Evolutionary conservation across 2,797 vertebrate genomes (phyloP).

Genomic region (Hybognathus amarus): DNA sequence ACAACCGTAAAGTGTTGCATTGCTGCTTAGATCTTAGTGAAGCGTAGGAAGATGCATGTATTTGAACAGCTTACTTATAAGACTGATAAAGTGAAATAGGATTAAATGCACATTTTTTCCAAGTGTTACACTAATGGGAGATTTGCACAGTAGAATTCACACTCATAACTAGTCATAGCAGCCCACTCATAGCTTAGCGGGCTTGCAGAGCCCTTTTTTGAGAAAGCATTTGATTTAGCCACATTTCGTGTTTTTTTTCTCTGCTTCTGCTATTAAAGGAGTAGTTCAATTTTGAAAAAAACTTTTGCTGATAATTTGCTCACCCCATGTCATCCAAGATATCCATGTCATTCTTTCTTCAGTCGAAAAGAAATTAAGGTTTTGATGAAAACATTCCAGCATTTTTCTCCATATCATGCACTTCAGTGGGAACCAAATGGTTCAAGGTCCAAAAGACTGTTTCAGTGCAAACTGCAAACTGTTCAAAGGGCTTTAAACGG

Average conservation of each 20-base stretch:
- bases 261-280: background rate
- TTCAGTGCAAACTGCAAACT: too few species aligned
- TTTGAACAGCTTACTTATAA: slow-evolving; percentile 5
- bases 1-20: background rate
- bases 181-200: background rate
- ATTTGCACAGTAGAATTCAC: slow-evolving; percentile 33
- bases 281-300: too few species aligned
- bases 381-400: too few species aligned
- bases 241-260: background rate
- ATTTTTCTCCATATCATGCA: too few species aligned
- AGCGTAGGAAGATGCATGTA: slow-evolving; percentile 15
- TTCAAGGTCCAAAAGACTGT: too few species aligned
- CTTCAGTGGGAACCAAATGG: too few species aligned
- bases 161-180: slow-evolving; percentile 48
- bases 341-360: too few species aligned
- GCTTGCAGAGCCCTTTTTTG: slow-evolving; percentile 9
- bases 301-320: too few species aligned
- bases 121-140: slow-evolving; percentile 48
- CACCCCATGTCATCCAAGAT: too few species aligned
- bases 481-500: too few species aligned
- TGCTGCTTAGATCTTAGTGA: slow-evolving; percentile 8
- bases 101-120: slow-evolving; percentile 34
- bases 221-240: slow-evolving; percentile 13
- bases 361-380: too few species aligned
- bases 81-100: slow-evolving; percentile 19